Base-by-base conservation (phyloP, 1,140 invertebrate genomes). In the Drosophila takahashii region DNA sequence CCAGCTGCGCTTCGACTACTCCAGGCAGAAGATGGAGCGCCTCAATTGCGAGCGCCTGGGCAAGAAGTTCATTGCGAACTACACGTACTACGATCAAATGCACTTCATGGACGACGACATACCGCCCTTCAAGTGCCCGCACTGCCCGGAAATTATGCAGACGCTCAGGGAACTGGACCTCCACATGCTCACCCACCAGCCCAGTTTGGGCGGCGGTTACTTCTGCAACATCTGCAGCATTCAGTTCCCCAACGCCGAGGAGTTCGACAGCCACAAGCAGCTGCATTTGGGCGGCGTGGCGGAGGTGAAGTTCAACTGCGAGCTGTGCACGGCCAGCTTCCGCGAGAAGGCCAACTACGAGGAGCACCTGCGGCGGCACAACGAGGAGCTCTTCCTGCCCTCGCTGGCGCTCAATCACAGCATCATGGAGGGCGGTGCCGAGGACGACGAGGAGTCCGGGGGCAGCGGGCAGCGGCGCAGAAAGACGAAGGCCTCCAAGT, bases 51-150 rank as follows among this genome's bases (percentile, higher is more conserved):
- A 91, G 8, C 83, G 81, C 0, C 61, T 65, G 18, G 81, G 80
- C 7, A 79, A 79, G n/a, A 77, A 77, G 34, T 91, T 91, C 39
- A 64, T 79, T 44, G 77, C 90, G 7, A 89, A 77, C 11, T 91
- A 91, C 15, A 89, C 79, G 11, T 91, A 91, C 41, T 91, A 91
- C 36, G 90, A 91, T 32, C 80, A 81, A 41, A 91, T 91, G 90
- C 65, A 50, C 34, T 91, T 91, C 22, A 91, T 91, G 90, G 90
- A 91, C 34, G 80, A 79, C 3, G 90, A 91, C 32, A 87, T 91
- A 53, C 86, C 90, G 56, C 90, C 90, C 7, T 91, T 91, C 39
- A 91, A 90, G 53, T 91, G 90, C 75, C 77, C 85, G 18, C 78
- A 85, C 39, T 91, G 90, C 32, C 61, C 65, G 2, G 73, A 89